Conservation (phyloP, 2,113 vertebrate species). For the Muscicapa adusta region DNA sequence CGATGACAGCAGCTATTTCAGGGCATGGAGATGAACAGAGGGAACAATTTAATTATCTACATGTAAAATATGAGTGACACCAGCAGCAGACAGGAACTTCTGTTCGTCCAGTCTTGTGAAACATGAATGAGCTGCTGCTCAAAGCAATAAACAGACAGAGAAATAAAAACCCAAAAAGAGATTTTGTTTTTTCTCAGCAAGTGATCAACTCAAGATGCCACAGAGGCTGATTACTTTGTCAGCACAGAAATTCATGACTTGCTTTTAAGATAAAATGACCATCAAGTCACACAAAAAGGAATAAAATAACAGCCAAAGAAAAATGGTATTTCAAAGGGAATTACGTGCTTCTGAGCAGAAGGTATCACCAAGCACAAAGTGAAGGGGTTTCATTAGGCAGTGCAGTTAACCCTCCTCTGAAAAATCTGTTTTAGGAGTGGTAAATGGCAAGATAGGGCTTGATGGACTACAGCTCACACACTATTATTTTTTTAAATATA, state of each 20-base stretch:
- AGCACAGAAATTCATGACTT: background rate
- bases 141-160: background rate
- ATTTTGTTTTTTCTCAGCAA: background rate
- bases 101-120: background rate
- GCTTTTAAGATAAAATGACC: background rate
- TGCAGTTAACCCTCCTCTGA: background rate
- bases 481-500: background rate
- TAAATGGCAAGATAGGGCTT: background rate
- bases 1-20: background rate
- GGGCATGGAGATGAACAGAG: background rate
- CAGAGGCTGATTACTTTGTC: background rate
- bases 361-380: background rate
- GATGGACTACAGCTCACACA: background rate
- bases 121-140: background rate
- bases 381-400: background rate
- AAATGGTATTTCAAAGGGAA: background rate
- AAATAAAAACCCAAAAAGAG: background rate
- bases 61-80: background rate
- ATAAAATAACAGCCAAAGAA: background rate
- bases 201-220: background rate
- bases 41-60: background rate
- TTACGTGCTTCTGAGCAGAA: background rate
- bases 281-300: background rate
- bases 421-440: background rate
- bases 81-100: background rate